Evolutionary conservation across 2,113 vertebrate genomes (phyloP), one percentile per base, ranked within the genome.

Genomic region (Gorilla gorilla): DNA sequence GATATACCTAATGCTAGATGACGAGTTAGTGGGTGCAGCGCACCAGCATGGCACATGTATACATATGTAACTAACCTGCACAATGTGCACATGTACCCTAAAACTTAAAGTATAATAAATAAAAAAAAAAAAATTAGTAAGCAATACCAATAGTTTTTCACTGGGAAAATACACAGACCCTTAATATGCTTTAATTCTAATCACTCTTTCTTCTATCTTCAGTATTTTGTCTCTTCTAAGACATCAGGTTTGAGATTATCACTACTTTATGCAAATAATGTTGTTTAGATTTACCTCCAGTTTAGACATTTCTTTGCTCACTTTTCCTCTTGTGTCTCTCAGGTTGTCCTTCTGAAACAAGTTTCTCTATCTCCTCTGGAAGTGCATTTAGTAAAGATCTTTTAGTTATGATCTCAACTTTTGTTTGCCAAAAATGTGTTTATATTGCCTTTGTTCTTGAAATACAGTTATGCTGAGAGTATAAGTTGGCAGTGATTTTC

Each of bases 401-500:
- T 93, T 94, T 73, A 79, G 68, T 83, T 20, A 91, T 84, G 40
- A 75, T 68, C 40, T 86, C 57, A 96, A 82, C 50, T 94, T 94
- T 85, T 38, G 8, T 89, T 96, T 94, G 32, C 32, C 45, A 59
- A 85, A 93, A 95, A n/a, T 27, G 2, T 82, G 25, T 73, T 73
- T 52, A 9, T 70, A 84, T 96, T 68, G 38, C 50, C n/a, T 91
- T 97, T 87, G 61, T 95, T 61, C 55, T 35, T 82, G n/a, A 88
- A 94, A 75, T 20, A 85, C 40, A 30, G 27, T 79, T 97, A 70
- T 83, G 43, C 27, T 66, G 35, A 89, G 43, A 8, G 35, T 64
- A 8, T 72, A 48, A 94, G 55, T 87, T 93, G 43, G 27, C 61
- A 92, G 43, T 76, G 92, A 50, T 40, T 96, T 79, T 90, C 43